Evolutionary conservation across 2,113 vertebrate species (phyloP), one percentile per base, ranked within the genome.

Genomic region (Osmerus mordax): DNA sequence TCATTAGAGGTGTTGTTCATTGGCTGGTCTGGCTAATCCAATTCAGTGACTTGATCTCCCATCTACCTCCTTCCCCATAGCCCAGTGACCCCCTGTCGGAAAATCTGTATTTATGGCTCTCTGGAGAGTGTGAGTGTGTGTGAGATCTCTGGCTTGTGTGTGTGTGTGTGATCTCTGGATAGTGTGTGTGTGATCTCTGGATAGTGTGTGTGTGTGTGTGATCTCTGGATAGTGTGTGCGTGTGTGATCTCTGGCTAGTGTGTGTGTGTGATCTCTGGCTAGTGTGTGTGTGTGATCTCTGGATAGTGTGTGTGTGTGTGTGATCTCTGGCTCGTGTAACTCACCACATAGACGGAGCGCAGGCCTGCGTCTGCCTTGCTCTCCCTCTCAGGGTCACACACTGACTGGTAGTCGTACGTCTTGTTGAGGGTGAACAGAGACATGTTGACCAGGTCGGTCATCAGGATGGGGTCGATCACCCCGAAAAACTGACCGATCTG

Each of bases 401-500:
- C 92, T 0, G 96, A 96, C 75, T 98, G 97, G 82, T 98, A 99
- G 89, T 99, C 96, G 0, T 95, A 99, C 0, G 97, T 97, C 80
- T 96, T 97, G 78, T 94, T 95, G 71, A 91, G 94, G 80, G 94
- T 93, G 87, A 94, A 99, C 3, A 99, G 82, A 3, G 96, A 95
- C 64, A 92, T 91, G 78, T 98, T 97, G 76, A 96, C 88, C 74
- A 99, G 90, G 68, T 90, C 92, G 79, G 84, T 76, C 97, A 99
- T 98, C 73, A 99, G 86, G 68, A 91, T 91, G 16, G 97, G 93
- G 69, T 99, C 97, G 55, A 98, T 94, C 73, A 93, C 89, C 23
- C 97, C 97, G 70, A 97, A 98, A 84, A 99, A 99, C 70, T 89
- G 87, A 2, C 92, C 91, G 0, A 92, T 91, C 92, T 93, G 64